phyloP scores from a whole-genome alignment of 2,113 vertebrate genomes.

The Sorex fumeus region DNA sequence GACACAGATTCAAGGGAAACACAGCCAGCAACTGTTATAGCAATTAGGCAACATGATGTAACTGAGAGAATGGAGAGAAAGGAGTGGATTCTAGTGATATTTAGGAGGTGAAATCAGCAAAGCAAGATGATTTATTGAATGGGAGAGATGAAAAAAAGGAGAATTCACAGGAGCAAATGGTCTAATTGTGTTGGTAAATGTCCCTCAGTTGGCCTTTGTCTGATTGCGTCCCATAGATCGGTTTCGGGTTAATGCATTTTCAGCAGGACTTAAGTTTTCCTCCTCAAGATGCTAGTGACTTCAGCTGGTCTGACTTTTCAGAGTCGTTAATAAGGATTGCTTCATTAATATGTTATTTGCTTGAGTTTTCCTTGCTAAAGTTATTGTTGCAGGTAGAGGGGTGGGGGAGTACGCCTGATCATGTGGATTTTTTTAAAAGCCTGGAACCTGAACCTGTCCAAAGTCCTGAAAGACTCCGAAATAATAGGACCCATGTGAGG shows the following conservation, averaged over 20 bases:
- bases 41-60: conserved; percentile 72
- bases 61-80: background rate
- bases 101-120: conserved; percentile 61
- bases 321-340: background rate
- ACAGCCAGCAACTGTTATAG: conserved; percentile 67
- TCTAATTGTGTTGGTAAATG: background rate
- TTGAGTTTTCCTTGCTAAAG: background rate
- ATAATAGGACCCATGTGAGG: too few species aligned
- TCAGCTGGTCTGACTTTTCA: background rate
- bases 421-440: too few species aligned
- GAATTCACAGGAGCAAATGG: background rate
- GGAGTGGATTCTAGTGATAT: background rate
- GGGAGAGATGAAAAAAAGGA: conserved; percentile 27
- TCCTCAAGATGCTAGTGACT: background rate
- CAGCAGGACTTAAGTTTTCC: background rate
- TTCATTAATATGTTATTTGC: background rate
- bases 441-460: too few species aligned
- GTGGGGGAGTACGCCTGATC: too few species aligned
- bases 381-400: too few species aligned
- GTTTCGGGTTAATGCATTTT: conserved; percentile 28
- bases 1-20: background rate
- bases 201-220: conserved; percentile 1
- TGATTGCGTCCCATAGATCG: background rate
- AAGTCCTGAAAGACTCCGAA: too few species aligned
- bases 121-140: conserved; percentile 58